Conservation (phyloP, 2,113 vertebrate genomes). For the Atlantisia rogersi region DNA sequence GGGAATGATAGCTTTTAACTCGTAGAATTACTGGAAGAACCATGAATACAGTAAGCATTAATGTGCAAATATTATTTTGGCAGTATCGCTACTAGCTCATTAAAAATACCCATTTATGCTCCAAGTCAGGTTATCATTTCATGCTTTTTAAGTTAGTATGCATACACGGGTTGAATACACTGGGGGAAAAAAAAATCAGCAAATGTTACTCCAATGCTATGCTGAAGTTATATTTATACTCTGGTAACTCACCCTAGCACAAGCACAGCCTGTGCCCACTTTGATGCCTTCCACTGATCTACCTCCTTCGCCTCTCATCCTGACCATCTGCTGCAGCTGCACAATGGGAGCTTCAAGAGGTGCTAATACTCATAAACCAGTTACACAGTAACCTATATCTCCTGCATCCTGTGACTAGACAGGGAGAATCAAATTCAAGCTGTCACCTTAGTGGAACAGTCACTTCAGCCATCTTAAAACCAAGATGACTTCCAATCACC, state of each 20-base stretch:
- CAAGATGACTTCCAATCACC: not conserved
- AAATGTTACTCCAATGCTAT: not conserved
- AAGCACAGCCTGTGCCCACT: not conserved
- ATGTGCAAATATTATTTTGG: not conserved
- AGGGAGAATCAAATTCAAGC: not conserved
- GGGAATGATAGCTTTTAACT: not conserved
- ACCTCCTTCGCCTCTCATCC: not conserved
- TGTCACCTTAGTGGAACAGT: not conserved
- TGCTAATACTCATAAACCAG: not conserved
- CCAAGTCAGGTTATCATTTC: not conserved
- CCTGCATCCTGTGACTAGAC: not conserved
- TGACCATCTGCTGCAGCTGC: slow-evolving; percentile 39
- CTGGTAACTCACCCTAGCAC: not conserved
- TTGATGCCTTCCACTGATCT: slow-evolving; percentile 23
- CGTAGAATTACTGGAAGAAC: not conserved
- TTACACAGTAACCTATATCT: slow-evolving; percentile 49
- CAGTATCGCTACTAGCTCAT: not conserved
- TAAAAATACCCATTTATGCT: not conserved
- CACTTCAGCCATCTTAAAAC: not conserved
- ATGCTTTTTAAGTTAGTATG: not conserved
- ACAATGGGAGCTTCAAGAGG: not conserved
- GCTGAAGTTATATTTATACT: slow-evolving; percentile 7
- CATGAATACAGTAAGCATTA: not conserved
- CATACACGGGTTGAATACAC: not conserved
- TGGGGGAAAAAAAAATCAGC: not conserved